These are phyloP conservation scores for Aplysina aerophoba DNA, from an alignment of 37 sponge, comb jelly and placozoan genomes.

Conservation along the genomic window DNA sequence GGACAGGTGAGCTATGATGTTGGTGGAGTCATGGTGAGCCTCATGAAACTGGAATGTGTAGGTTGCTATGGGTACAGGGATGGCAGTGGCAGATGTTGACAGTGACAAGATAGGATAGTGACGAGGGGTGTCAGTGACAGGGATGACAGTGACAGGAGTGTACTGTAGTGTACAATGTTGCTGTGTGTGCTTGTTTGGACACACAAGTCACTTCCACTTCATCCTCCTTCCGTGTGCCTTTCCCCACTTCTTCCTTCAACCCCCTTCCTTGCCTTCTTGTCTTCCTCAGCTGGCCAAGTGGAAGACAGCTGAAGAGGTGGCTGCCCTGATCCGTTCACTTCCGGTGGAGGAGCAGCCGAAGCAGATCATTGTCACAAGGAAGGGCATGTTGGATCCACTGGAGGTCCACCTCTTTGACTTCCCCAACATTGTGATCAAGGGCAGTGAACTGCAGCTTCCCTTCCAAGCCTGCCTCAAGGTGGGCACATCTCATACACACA, in stretches of 20 bases:
- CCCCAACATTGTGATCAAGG: constrained; percentile 99
- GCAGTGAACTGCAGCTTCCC: constrained; percentile 98
- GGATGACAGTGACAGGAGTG: no score
- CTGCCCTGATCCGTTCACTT: constrained; percentile 97
- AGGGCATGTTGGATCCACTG: constrained; percentile 99
- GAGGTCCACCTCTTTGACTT: constrained; percentile 99
- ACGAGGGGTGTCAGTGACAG: no score
- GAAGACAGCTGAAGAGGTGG: constrained; percentile 99
- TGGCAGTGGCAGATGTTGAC: no score
- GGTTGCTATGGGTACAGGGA: not conserved
- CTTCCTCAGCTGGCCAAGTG: constrained; percentile 92
- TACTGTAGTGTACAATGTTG: no score
- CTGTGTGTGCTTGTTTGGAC: no score
- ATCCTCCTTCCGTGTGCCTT: no score
- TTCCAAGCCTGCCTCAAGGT: constrained; percentile 99
- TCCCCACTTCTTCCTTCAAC: no score
- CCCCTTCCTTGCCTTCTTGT: not conserved
- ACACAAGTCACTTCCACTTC: no score
- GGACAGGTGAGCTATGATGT: constrained; percentile 66
- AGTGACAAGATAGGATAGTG: no score
- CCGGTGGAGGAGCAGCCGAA: constrained; percentile 99
- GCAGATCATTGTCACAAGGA: constrained; percentile 99
- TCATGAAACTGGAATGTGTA: not conserved
- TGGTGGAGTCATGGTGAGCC: not conserved
- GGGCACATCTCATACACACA: not conserved